These are phyloP conservation scores for Cistogaster globosa DNA, from an alignment of 2,888 invertebrate species.

Conservation along the genomic window DNA sequence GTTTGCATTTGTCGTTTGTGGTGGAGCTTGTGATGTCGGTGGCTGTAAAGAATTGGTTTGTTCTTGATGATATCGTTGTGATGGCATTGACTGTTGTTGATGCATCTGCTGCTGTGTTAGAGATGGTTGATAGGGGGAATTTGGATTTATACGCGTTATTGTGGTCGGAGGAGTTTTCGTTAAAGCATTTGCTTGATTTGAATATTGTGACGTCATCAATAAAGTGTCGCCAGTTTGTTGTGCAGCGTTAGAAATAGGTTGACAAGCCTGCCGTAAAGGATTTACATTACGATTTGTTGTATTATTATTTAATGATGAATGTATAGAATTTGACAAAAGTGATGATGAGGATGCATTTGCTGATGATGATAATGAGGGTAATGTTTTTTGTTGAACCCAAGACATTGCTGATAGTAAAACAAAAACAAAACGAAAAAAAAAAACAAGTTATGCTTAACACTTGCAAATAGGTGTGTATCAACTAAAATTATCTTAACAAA, in stretches of 20 bases:
- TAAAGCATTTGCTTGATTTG: constrained; percentile 48
- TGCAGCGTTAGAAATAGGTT: background rate
- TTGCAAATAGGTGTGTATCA: background rate
- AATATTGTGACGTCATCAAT: constrained; percentile 63
- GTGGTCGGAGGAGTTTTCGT: constrained; percentile 14
- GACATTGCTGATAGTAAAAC: constrained; percentile 61
- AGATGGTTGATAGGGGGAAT: constrained; percentile 34
- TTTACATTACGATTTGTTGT: constrained; percentile 47
- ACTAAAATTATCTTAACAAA: background rate
- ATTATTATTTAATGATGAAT: constrained; percentile 64
- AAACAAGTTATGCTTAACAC: background rate
- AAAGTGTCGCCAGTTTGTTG: background rate
- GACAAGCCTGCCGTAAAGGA: constrained; percentile 44
- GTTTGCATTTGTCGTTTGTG: constrained; percentile 51
- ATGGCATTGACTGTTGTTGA: constrained; percentile 58
- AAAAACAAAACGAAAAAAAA: background rate
- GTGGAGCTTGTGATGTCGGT: constrained; percentile 65
- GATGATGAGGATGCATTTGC: constrained; percentile 49
- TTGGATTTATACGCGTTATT: constrained; percentile 71
- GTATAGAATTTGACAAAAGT: constrained; percentile 49
- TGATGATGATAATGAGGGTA: constrained; percentile 58
- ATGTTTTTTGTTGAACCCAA: constrained; percentile 76
- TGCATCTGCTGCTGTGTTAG: constrained; percentile 48
- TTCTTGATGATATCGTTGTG: constrained; percentile 68
- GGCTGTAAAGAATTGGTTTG: constrained; percentile 44